Evolutionary conservation across 1,140 invertebrate genomes (phyloP).

Genomic region (Adoxophyes honmai): DNA sequence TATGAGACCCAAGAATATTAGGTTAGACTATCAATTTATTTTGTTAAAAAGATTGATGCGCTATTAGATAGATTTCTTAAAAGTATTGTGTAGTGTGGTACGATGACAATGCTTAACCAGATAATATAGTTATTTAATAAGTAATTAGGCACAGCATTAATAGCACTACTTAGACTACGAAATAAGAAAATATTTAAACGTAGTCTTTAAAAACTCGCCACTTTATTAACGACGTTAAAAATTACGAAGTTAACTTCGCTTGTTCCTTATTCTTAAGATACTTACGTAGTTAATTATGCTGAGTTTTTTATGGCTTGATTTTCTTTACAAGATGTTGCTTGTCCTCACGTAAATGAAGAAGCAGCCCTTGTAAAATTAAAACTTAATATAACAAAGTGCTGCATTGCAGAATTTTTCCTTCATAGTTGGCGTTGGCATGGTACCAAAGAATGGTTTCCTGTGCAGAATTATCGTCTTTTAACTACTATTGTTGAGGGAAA

Average conservation of each 20-base stretch:
- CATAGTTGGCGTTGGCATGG: background rate
- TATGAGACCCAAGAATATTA: no score
- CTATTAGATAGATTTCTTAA: no score
- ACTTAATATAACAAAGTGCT: background rate
- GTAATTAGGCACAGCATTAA: no score
- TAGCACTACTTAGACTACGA: no score
- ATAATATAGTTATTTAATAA: no score
- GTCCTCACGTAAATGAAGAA: background rate
- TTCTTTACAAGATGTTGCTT: background rate
- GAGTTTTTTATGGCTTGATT: background rate
- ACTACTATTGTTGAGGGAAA: constrained; percentile 7
- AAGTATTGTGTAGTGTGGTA: no score
- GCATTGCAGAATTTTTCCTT: constrained; percentile 3
- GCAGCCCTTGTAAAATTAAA: background rate
- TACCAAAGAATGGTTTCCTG: constrained; percentile 13
- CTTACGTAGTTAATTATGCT: background rate
- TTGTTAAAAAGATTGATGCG: no score
- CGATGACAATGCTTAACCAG: no score
- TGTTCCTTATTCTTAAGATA: background rate
- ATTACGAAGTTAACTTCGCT: background rate
- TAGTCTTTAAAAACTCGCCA: no score
- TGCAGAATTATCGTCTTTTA: constrained; percentile 2
- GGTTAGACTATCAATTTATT: no score
- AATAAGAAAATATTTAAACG: no score
- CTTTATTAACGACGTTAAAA: no score